Evolutionary conservation across 2,797 vertebrate genomes (phyloP).

Genomic region (Urocyon cinereoargenteus): DNA sequence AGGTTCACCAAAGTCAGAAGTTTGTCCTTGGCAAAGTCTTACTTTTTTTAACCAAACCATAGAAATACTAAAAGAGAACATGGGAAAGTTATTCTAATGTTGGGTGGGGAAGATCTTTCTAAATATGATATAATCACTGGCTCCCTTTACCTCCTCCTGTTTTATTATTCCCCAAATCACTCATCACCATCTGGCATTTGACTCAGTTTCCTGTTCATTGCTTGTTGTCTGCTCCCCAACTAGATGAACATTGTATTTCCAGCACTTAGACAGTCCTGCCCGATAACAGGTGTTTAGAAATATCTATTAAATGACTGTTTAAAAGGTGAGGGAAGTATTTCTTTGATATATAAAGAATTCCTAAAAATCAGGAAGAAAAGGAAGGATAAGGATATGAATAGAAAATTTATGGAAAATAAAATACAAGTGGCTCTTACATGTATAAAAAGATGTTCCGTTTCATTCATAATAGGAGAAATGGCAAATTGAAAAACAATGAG

Average conservation of each 20-base stretch:
- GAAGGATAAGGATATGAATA: not conserved
- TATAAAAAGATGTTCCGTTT: constrained; percentile 17
- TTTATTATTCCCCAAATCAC: not conserved
- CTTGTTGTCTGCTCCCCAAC: not conserved
- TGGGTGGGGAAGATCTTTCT: not conserved
- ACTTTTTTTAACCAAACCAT: not conserved
- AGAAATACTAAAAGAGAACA: not conserved
- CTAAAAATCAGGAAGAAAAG: constrained; percentile 39
- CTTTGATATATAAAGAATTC: constrained; percentile 1
- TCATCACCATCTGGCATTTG: not conserved
- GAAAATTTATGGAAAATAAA: constrained; percentile 5
- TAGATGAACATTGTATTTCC: not conserved
- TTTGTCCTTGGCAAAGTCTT: constrained; percentile 10
- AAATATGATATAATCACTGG: not conserved
- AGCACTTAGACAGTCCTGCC: not conserved
- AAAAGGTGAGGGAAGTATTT: not conserved
- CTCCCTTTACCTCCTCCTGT: not conserved
- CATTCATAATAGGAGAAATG: constrained; percentile 19
- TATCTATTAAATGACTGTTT: not conserved
- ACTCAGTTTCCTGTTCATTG: not conserved
- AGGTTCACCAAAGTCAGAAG: not conserved
- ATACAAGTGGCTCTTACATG: not conserved
- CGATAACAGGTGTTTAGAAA: not conserved
- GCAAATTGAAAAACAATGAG: constrained; percentile 42
- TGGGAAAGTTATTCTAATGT: not conserved